Evolutionary conservation across 1,140 invertebrate genomes (phyloP).

Genomic region (Nautilus pompilius): DNA sequence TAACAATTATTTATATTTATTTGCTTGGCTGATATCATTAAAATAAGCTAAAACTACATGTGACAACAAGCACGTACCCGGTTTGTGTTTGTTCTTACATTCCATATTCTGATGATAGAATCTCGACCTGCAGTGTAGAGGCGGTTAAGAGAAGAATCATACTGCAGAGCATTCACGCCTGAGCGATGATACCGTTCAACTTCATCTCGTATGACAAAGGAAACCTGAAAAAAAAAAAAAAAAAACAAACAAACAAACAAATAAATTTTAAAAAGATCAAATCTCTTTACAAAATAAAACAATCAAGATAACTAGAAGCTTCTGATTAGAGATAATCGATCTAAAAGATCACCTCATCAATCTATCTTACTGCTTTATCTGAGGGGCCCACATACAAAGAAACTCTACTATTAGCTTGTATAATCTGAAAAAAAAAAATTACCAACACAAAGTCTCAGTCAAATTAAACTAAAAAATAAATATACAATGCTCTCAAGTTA

Average conservation of each 20-base stretch:
- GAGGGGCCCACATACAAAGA: too few relatives aligned
- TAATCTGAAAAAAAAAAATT: too few relatives aligned
- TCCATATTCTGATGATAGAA: slow-evolving; percentile 97
- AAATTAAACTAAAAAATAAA: too few relatives aligned
- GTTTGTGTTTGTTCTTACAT: slow-evolving; percentile 55
- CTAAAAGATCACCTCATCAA: not conserved
- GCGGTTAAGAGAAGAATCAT: slow-evolving; percentile 80
- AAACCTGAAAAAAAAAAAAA: slow-evolving; percentile 67
- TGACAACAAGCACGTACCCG: too few relatives aligned
- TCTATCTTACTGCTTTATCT: not conserved
- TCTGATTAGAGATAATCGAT: not conserved
- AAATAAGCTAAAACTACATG: too few relatives aligned
- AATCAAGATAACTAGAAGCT: not conserved
- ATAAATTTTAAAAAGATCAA: not conserved
- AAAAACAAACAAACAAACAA: slow-evolving; percentile 1
- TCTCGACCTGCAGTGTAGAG: slow-evolving; percentile 97
- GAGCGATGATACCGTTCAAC: slow-evolving; percentile 90
- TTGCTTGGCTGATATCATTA: too few relatives aligned
- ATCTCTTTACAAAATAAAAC: not conserved
- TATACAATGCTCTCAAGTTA: too few relatives aligned
- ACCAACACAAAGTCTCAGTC: too few relatives aligned
- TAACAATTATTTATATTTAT: too few relatives aligned
- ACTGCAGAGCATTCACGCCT: slow-evolving; percentile 93
- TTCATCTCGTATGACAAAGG: slow-evolving; percentile 96
- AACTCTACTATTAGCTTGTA: too few relatives aligned